Percentiles rank a stretch among this genome's conserved stretches.
Evolutionary conservation across 1,140 invertebrate genomes (phyloP).

Genomic region (Chrysopa pallens): DNA sequence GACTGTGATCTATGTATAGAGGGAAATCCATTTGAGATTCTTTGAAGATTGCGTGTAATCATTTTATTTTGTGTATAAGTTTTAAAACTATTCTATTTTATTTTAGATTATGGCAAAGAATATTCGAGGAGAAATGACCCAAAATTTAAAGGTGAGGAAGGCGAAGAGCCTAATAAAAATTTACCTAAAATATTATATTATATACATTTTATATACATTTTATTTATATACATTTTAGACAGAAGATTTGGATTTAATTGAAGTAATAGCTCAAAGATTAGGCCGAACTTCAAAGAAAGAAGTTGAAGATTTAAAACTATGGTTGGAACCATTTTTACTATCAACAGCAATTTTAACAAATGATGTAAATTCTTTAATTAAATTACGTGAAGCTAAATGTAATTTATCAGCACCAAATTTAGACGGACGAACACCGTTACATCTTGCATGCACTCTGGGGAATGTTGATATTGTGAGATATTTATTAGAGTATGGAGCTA

Average conservation of each 20-base stretch:
- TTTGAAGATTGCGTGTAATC: too few species aligned
- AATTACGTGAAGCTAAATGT: conserved; percentile 34
- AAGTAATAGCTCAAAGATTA: conserved; percentile 44
- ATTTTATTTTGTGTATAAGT: conserved; percentile 4
- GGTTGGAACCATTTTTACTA: conserved; percentile 61
- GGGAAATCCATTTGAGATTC: too few species aligned
- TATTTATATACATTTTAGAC: too few species aligned
- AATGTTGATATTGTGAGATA: conserved; percentile 48
- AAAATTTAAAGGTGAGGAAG: too few species aligned
- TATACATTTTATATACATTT: too few species aligned
- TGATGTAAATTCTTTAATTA: conserved; percentile 34
- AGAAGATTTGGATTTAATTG: conserved; percentile 41
- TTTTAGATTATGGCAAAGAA: conserved; percentile 62
- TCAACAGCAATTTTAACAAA: conserved; percentile 49
- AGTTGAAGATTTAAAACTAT: conserved; percentile 44
- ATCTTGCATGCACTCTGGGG: conserved; percentile 59
- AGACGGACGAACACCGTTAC: conserved; percentile 63
- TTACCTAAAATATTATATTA: too few species aligned
- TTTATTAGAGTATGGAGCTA: conserved; percentile 63
- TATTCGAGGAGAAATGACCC: conserved; percentile 29
- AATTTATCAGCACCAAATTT: conserved; percentile 60
- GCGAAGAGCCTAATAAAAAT: too few species aligned
- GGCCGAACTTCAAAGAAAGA: conserved; percentile 48
- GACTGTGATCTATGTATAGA: too few species aligned
- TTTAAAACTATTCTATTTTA: conserved; percentile 1